Base-by-base conservation (phyloP, 1,140 invertebrate genomes). In the Listronotus bonariensis region DNA sequence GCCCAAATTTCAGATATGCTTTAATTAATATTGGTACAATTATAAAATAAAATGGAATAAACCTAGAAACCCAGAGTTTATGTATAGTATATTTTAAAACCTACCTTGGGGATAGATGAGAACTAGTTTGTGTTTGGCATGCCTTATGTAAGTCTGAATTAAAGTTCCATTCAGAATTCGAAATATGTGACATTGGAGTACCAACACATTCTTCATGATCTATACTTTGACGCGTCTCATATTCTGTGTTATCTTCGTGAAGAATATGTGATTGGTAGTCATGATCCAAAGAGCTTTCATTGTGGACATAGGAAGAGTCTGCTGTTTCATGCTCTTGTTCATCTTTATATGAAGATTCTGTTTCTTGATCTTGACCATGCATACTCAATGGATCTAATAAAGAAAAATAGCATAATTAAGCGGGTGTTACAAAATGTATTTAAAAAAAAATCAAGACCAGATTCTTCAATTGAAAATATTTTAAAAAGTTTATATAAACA, bases 71-170 rank as follows among this genome's bases (percentile, higher is more conserved):
- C n/a, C n/a, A n/a, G n/a, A n/a, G n/a, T n/a, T n/a, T n/a, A n/a
- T n/a, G n/a, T n/a, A n/a, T 3, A 26, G 20, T 26, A n/a, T 26
- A 26, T 26, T 26, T 26, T 26, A 36, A 36, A 12, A 38, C 57
- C 49, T 58, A 63, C 67, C 49, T 54, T 43, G 55, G 53, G 14
- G 63, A 68, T 26, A 67, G 34, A 57, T 70, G 63, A 42, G 40
- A 57, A 15, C 55, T 49, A 51, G 45, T 70, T 56, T 74, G 72
- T 9, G 75, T 76, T 68, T 76, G 75, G 46, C 75, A 76, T 6
- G 75, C 74, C 61, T 76, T 76, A 59, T 74, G 71, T 26, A 75
- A 64, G 36, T 75, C 74, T 10, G 49, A 54, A 40, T 40, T 11
- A 17, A 60, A 56, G 15, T 49, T 54, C 64, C 65, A 65, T 1